These are phyloP conservation scores for Ecliptopera silaceata DNA, from an alignment of 2,888 invertebrate species.

Conservation along the genomic window DNA sequence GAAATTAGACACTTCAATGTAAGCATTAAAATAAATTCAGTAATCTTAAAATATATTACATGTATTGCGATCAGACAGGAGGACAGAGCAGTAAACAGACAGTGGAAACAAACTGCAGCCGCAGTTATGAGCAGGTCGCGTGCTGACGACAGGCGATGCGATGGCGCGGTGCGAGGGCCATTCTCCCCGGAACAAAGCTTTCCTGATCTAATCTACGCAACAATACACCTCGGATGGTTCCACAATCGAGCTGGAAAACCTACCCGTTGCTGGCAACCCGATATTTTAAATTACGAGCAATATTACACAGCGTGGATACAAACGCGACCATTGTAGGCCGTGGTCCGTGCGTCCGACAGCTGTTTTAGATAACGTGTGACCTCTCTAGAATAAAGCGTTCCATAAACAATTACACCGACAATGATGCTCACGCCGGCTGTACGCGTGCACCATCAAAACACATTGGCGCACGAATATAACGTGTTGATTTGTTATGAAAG, in stretches of 20 bases:
- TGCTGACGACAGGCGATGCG: constrained; percentile 63
- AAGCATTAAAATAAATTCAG: not conserved
- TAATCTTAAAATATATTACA: not conserved
- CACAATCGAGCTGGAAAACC: constrained; percentile 71
- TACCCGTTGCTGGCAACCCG: constrained; percentile 60
- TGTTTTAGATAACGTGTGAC: constrained; percentile 80
- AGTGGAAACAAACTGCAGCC: constrained; percentile 38
- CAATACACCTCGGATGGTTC: constrained; percentile 74
- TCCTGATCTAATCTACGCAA: constrained; percentile 80
- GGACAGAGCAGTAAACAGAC: not conserved
- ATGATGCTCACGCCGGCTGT: constrained; percentile 46
- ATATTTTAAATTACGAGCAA: constrained; percentile 80
- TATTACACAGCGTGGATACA: constrained; percentile 73
- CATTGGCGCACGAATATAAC: constrained; percentile 17
- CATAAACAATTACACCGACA: constrained; percentile 62
- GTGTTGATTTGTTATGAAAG: constrained; percentile 13
- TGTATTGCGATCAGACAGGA: not conserved
- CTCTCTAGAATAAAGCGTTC: constrained; percentile 70
- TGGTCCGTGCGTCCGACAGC: constrained; percentile 72
- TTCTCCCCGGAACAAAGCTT: constrained; percentile 72
- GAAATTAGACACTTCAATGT: too few species aligned
- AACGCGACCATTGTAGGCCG: constrained; percentile 74
- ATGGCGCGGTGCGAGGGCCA: constrained; percentile 60
- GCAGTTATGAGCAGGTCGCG: constrained; percentile 57
- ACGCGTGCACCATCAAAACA: constrained; percentile 27